phyloP scores from a whole-genome alignment of 2,888 invertebrate genomes.

The Brachycybe producta region DNA sequence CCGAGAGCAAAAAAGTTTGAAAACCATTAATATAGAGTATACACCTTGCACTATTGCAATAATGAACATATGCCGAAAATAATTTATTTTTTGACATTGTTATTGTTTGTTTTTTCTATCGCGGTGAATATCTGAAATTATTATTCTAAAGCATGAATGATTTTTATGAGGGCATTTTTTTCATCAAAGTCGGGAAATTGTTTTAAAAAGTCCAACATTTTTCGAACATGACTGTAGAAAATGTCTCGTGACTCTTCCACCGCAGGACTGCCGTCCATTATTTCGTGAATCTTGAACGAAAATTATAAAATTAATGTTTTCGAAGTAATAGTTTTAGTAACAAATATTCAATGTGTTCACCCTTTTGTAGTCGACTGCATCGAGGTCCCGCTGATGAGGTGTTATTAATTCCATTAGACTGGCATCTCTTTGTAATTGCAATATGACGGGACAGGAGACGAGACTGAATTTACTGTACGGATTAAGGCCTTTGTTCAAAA shows the following conservation, averaged over 20 bases:
- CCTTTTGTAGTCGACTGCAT: neutral
- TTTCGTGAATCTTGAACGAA: conserved; percentile 20
- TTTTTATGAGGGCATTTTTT: conserved; percentile 68
- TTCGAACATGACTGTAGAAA: conserved; percentile 29
- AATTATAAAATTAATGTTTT: neutral
- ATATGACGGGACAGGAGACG: conserved; percentile 69
- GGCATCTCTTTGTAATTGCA: conserved; percentile 60
- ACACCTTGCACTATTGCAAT: too few species aligned
- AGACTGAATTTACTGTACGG: conserved; percentile 53
- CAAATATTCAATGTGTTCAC: neutral
- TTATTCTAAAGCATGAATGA: conserved; percentile 33
- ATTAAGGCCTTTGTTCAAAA: too few species aligned
- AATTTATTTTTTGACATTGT: too few species aligned
- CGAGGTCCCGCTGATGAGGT: neutral
- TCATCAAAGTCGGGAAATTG: conserved; percentile 70
- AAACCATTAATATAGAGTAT: too few species aligned
- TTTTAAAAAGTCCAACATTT: conserved; percentile 57
- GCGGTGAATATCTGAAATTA: conserved; percentile 1
- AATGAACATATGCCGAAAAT: too few species aligned
- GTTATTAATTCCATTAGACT: neutral
- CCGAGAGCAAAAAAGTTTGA: too few species aligned
- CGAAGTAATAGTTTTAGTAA: neutral
- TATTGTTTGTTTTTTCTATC: too few species aligned
- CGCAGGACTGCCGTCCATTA: conserved; percentile 22
- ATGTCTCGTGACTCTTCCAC: conserved; percentile 27